phyloP scores from a whole-genome alignment of 2,888 invertebrate genomes.

The Elmis aenea region DNA sequence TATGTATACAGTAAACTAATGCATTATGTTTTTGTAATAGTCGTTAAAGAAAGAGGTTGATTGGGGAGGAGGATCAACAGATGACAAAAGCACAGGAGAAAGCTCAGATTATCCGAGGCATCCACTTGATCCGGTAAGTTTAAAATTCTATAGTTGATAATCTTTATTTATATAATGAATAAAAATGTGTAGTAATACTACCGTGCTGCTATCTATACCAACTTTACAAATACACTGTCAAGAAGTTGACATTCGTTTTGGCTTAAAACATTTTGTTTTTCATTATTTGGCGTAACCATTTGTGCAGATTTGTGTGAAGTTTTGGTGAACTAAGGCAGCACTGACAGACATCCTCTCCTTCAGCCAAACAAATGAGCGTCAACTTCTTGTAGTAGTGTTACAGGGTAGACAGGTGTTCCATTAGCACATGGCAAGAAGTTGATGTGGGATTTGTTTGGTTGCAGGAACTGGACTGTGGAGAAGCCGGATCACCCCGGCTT shows the following conservation, averaged over 20 bases:
- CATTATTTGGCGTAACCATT: constrained; percentile 38
- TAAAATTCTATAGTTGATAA: not conserved
- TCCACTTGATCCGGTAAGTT: constrained; percentile 78
- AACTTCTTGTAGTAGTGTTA: constrained; percentile 65
- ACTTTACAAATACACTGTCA: constrained; percentile 56
- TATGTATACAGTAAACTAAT: constrained; percentile 4
- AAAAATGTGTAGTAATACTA: constrained; percentile 3
- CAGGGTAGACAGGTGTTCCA: constrained; percentile 26
- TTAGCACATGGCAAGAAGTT: constrained; percentile 73
- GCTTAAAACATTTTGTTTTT: constrained; percentile 71
- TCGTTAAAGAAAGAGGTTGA: constrained; percentile 86
- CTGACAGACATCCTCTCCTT: constrained; percentile 36
- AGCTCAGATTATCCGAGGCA: constrained; percentile 70
- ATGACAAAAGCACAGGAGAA: constrained; percentile 74
- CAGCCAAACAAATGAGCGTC: constrained; percentile 81
- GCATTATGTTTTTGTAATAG: constrained; percentile 51
- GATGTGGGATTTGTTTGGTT: constrained; percentile 80
- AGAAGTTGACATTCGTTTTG: constrained; percentile 95
- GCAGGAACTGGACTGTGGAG: constrained; percentile 79
- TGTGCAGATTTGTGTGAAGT: constrained; percentile 27
- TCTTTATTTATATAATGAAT: constrained; percentile 2
- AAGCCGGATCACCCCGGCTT: constrained; percentile 52
- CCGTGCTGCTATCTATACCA: constrained; percentile 13
- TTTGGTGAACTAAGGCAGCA: constrained; percentile 24
- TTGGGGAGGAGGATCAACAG: constrained; percentile 69